phyloP scores from a whole-genome alignment of 2,797 vertebrate species.

The Apogon hyalosoma region DNA sequence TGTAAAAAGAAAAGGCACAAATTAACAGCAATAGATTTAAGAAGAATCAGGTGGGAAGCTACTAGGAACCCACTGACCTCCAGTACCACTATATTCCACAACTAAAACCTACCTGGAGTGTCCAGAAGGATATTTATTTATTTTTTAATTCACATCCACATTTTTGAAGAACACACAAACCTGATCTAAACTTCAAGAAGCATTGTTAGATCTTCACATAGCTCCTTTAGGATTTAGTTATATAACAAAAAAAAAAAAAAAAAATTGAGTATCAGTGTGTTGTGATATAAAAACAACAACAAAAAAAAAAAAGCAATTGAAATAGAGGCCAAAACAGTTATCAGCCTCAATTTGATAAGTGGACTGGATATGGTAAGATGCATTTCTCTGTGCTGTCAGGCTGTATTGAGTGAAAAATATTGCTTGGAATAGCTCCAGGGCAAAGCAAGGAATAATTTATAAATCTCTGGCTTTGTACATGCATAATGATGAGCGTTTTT shows the following conservation, averaged over 20 bases:
- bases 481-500: conserved; percentile 36
- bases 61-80: too few relatives aligned
- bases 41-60: too few relatives aligned
- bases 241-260: too few relatives aligned
- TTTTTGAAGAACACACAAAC: not conserved
- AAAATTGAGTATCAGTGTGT: not conserved
- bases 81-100: too few relatives aligned
- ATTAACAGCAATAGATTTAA: too few relatives aligned
- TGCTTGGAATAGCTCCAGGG: conserved; percentile 37
- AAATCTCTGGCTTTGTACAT: conserved; percentile 6
- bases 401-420: conserved; percentile 30
- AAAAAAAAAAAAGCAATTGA: conserved; percentile 18
- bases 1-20: too few relatives aligned
- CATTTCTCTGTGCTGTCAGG: conserved; percentile 23
- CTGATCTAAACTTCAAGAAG: not conserved
- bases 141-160: too few relatives aligned
- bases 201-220: conserved; percentile 1
- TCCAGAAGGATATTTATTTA: too few relatives aligned
- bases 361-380: conserved; percentile 17
- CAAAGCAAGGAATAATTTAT: conserved; percentile 40
- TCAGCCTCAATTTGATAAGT: conserved; percentile 37
- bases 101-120: too few relatives aligned
- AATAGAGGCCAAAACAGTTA: conserved; percentile 30
- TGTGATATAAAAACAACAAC: conserved; percentile 1
- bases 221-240: not conserved